Evolutionary conservation across 2,797 vertebrate genomes (phyloP).

Genomic region (Australoheros facetus): DNA sequence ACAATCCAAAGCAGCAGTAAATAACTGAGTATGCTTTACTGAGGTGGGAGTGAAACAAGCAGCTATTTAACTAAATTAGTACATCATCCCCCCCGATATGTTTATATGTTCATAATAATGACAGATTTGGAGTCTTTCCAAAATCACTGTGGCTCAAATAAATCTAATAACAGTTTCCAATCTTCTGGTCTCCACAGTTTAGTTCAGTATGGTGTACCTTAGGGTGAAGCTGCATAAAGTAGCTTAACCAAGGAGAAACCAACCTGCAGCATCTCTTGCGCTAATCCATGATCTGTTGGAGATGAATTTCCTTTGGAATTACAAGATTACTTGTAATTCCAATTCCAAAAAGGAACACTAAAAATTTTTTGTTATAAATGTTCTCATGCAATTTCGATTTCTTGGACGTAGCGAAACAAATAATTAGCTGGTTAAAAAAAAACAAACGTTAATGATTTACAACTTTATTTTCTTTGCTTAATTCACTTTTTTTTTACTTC

Average conservation of each 20-base stretch:
- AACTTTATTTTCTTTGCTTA: not conserved
- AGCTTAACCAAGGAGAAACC: conserved; percentile 53
- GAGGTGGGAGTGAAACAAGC: not conserved
- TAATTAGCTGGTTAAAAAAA: not conserved
- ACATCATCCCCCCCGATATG: no score
- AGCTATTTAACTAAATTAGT: rapidly evolving
- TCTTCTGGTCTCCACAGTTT: conserved; percentile 38
- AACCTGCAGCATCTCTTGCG: conserved; percentile 32
- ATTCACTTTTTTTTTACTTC: not conserved
- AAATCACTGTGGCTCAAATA: conserved; percentile 20
- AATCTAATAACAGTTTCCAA: conserved; percentile 40
- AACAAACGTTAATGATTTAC: not conserved
- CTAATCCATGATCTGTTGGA: conserved; percentile 21
- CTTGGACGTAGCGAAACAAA: not conserved
- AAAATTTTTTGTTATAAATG: not conserved
- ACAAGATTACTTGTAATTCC: not conserved
- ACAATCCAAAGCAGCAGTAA: not conserved
- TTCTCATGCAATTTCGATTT: not conserved
- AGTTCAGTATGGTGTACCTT: conserved; percentile 66
- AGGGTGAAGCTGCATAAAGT: conserved; percentile 72
- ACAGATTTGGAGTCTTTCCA: conserved; percentile 21
- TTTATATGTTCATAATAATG: not conserved
- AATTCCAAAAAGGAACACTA: no score
- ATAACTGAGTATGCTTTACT: rapidly evolving
- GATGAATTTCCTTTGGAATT: not conserved